These are phyloP conservation scores for Tetramorium simillimum DNA, from an alignment of 1,140 invertebrate species.

Conservation along the genomic window DNA sequence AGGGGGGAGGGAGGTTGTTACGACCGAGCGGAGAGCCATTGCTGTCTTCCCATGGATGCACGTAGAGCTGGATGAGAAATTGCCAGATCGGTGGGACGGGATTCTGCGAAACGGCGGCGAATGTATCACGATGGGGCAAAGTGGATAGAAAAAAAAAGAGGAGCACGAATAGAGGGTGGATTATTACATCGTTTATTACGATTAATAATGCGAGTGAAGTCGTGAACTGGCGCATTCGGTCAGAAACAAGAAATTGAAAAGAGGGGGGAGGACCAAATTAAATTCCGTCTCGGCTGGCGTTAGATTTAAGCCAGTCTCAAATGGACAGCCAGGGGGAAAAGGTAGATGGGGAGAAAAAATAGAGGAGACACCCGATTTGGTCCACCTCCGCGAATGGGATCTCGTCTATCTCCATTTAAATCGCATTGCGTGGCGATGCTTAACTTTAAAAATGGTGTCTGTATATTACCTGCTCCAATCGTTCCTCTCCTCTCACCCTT, in stretches of 20 bases:
- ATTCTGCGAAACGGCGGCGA: constrained; percentile 35
- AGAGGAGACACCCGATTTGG: constrained; percentile 20
- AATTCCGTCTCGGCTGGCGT: constrained; percentile 22
- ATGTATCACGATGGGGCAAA: constrained; percentile 34
- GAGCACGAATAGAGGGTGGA: not conserved
- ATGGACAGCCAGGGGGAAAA: constrained; percentile 1
- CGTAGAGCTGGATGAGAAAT: constrained; percentile 46
- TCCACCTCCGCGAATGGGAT: constrained; percentile 64
- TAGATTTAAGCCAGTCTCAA: constrained; percentile 29
- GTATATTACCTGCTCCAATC: constrained; percentile 74
- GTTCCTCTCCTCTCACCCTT: not conserved
- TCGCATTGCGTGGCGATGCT: constrained; percentile 76
- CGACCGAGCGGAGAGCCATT: constrained; percentile 25
- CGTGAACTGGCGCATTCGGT: not conserved
- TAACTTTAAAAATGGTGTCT: constrained; percentile 79
- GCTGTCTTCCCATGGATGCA: constrained; percentile 11
- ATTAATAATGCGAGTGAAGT: constrained; percentile 42
- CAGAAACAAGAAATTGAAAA: not conserved
- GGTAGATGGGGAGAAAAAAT: constrained; percentile 2
- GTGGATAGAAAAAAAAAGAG: not conserved
- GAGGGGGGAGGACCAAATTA: not conserved
- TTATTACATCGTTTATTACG: not conserved
- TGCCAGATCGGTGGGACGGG: constrained; percentile 34
- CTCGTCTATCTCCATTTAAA: constrained; percentile 80
- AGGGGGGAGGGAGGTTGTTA: constrained; percentile 2